phyloP scores from a whole-genome alignment of 2,888 invertebrate species.

The Torymus auratus region DNA sequence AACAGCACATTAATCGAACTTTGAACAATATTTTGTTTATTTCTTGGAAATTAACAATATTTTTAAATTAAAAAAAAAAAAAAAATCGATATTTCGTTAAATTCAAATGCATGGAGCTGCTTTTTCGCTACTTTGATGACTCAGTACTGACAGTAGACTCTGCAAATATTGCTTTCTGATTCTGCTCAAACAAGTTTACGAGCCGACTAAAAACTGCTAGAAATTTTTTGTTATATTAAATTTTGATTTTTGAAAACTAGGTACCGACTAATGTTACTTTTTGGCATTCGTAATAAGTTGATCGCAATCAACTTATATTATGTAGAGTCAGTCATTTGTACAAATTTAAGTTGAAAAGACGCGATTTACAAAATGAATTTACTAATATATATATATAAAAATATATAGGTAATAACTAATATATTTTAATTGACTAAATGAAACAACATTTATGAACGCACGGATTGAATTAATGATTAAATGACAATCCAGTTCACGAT shows the following conservation, averaged over 20 bases:
- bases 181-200: conserved; percentile 23
- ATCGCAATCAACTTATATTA: conserved; percentile 61
- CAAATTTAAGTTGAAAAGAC: conserved; percentile 68
- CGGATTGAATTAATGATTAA: conserved; percentile 35
- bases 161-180: conserved; percentile 7
- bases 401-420: conserved; percentile 54
- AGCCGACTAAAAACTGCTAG: conserved; percentile 23
- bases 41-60: too few species aligned
- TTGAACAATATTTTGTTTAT: too few species aligned
- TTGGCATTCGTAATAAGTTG: conserved; percentile 9
- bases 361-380: conserved; percentile 66
- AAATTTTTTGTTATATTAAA: conserved; percentile 9
- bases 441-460: conserved; percentile 19
- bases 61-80: too few species aligned
- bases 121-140: conserved; percentile 17
- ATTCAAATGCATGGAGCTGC: conserved; percentile 6
- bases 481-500: conserved; percentile 38
- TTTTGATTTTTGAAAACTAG: conserved; percentile 25
- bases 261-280: conserved; percentile 15
- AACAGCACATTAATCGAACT: too few species aligned
- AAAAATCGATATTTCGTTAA: not conserved
- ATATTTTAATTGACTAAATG: conserved; percentile 52
- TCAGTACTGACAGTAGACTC: conserved; percentile 30
- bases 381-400: conserved; percentile 62
- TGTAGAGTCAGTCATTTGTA: conserved; percentile 70